Base-by-base conservation (phyloP, 2,113 vertebrate species). In the Datnioides undecimradiatus region DNA sequence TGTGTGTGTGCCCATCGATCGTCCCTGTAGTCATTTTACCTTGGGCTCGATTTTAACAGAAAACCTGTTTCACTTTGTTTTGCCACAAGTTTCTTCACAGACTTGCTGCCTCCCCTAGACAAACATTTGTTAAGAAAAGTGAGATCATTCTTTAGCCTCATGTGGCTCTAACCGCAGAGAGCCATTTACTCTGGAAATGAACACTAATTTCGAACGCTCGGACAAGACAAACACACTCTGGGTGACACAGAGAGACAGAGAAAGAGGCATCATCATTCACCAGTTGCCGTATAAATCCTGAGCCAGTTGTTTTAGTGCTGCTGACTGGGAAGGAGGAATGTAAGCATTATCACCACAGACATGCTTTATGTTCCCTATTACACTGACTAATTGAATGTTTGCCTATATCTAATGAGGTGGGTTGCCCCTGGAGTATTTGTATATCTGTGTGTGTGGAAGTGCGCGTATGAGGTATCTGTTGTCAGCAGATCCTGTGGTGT, bases 321-420 rank as follows among this genome's bases (percentile, higher is more conserved):
- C 85, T 82, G 87, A 89, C 86, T 84, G 55, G 77, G 82, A 79
- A 60, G 70, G 60, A 69, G 45, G 59, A 79, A 80, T 76, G 45
- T 77, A 74, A 81, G 66, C 73, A 67, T 85, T 78, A 70, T 67
- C 34, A 70, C 48, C 46, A 73, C 75, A 75, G 82, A 79, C 88
- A 75, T 86, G 80, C 76, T 90, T 91, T 90, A 90, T 90, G 75
- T 76, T 81, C 57, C 52, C 85, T 72, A 72, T 90, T 90, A 88
- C 64, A 81, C 48, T 72, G 80, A 87, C 87, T 93, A 91, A 91
- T 89, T 88, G 82, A 90, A 87, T 88, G 82, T 90, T 90, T 86
- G 79, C 83, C 86, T 87, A 73, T 90, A 82, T 83, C 76, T 90
- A 91, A 93, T 88, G 80, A 87, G 84, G 73, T 79, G 84, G 59